Evolutionary conservation across 2,797 vertebrate genomes (phyloP).

Genomic region (Lacerta viridis): DNA sequence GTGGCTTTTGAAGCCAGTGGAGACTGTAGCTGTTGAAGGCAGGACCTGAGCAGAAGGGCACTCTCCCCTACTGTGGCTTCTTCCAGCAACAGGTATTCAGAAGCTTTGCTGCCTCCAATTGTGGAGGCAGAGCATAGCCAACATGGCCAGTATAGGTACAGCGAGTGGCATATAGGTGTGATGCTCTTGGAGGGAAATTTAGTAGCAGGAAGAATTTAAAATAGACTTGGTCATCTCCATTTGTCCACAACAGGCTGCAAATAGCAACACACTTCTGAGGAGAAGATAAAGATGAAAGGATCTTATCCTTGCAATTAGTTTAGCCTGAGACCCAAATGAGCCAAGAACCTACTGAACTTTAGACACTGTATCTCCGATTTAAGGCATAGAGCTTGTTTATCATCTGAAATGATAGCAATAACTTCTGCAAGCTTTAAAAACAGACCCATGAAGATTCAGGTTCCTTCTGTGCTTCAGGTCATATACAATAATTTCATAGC

Average conservation of each 20-base stretch:
- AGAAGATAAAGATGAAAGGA: neutral
- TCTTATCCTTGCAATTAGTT: neutral
- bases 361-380: neutral
- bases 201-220: neutral
- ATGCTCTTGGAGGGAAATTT: neutral
- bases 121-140: too few relatives aligned
- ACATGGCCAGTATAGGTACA: too few relatives aligned
- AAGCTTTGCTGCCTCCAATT: too few relatives aligned
- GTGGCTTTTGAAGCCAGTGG: neutral
- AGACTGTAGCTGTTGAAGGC: neutral
- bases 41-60: neutral
- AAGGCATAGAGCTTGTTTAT: neutral
- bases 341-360: neutral
- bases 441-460: fast-evolving
- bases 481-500: constrained; percentile 35
- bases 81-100: too few relatives aligned
- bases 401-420: neutral
- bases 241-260: neutral
- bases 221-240: neutral
- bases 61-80: too few relatives aligned
- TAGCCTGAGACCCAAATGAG: neutral
- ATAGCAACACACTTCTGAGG: neutral
- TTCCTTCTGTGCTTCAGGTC: constrained; percentile 2
- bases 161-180: neutral
- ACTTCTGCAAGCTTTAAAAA: neutral